Evolutionary conservation across 1,140 invertebrate genomes (phyloP).

Genomic region (Lepidurus couesii): DNA sequence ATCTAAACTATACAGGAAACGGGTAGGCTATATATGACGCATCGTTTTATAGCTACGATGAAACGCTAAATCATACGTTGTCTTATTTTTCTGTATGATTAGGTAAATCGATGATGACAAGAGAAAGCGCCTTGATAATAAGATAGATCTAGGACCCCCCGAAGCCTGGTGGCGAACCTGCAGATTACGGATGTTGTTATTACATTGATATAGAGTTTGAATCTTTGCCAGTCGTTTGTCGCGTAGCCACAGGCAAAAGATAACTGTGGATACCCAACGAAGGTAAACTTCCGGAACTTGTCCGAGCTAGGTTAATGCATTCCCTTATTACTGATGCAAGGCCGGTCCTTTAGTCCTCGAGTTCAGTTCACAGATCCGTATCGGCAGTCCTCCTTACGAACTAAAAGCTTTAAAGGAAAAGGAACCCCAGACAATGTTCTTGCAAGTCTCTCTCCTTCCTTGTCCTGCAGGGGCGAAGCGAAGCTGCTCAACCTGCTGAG

Average conservation of each 20-base stretch:
- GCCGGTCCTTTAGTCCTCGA: conserved; percentile 4
- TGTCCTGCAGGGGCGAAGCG: background rate
- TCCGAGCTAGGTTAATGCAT: conserved; percentile 16
- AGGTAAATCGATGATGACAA: background rate
- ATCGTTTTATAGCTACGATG: background rate
- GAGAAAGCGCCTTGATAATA: conserved; percentile 2
- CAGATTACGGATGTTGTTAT: background rate
- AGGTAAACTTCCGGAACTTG: conserved; percentile 11
- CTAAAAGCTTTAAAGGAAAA: background rate
- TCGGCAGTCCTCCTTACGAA: background rate
- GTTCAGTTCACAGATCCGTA: conserved; percentile 9
- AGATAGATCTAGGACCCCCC: background rate
- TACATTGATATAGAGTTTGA: no score
- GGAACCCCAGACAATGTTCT: background rate
- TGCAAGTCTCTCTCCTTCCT: background rate
- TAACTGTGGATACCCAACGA: background rate
- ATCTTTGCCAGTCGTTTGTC: background rate
- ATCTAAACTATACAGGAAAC: background rate
- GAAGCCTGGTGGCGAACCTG: background rate
- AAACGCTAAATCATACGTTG: background rate
- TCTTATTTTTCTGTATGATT: background rate
- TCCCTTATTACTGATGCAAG: conserved; percentile 6
- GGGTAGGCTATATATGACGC: background rate
- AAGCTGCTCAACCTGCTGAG: conserved; percentile 8
- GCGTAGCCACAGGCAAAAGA: background rate